Base-by-base conservation (phyloP, 2,797 vertebrate species). In the Pangasius mekongensis region DNA sequence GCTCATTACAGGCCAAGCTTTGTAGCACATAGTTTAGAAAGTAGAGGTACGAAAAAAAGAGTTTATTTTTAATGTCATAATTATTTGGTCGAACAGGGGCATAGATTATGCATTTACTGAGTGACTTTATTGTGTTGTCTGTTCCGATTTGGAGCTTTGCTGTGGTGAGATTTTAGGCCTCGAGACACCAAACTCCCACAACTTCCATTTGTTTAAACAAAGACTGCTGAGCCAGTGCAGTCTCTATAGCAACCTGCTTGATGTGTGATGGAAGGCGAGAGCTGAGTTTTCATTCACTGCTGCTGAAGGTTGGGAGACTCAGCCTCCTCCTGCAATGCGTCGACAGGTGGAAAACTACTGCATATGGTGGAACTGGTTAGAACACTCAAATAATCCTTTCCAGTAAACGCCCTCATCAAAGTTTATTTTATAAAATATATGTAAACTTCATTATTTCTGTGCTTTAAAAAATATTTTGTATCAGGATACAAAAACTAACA, bases 201-300 rank as follows among this genome's bases (percentile, higher is more conserved):
- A 86, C 54, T 62, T 71, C 56, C 16, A 77, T 64, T 92, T 33
- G 84, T 92, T 91, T 87, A 47, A 92, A 93, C 90, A 89, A 86
- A 87, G 74, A 20, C 85, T 91, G 77, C 91, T 91, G 88, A 90
- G 93, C 82, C 91, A 88, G 91, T 90, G 64, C 89, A 87, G 94
- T 96, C 87, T 92, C 95, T 93, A 95, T 95, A 93, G 95, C 89
- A 94, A 95, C 94, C 13, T 82, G 66, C 64, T 74, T 83, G 74
- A 85, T 90, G 90, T 91, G 83, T 88, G 89, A 93, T 90, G 87
- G 92, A 94, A 92, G 83, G 86, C 90, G 88, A 91, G 87, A 90
- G 66, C 87, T 91, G 88, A 80, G 58, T 89, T 92, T 80, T 86
- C 76, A 86, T 91, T 91, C 89, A 91, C 62, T 93, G 81, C 81